Evolutionary conservation across 2,113 vertebrate species (phyloP), one percentile per base, ranked within the genome.

Genomic region (Oryzias curvinotus): DNA sequence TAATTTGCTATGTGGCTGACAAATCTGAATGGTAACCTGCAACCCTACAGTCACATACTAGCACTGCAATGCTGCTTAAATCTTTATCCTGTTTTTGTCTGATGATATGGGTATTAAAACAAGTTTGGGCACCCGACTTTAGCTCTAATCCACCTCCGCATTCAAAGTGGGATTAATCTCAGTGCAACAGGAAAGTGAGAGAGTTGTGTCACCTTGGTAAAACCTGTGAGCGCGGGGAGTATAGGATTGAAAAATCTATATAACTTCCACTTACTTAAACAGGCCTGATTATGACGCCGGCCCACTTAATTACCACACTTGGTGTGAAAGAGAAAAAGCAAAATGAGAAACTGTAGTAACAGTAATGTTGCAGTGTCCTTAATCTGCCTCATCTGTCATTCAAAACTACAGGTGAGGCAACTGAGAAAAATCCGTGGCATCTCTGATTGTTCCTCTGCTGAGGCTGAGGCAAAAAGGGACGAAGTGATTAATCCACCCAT

Each of bases 21-120:
- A 89, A 89, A 90, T 90, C 88, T 88, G 79, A 82, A 75, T 73
- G 52, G 81, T 77, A 83, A 87, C 77, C 84, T 65, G 59, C 73
- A 84, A 86, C 84, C 81, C 83, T 77, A 82, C 70, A 76, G 81
- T 77, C 73, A 62, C 71, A 71, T 85, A 68, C 71, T 55, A 70
- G 64, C 73, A 41, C 54, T 57, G 75, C 72, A 52, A 67, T 70
- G 75, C 71, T 71, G 69, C 87, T 84, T 78, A 83, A 87, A 88
- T 84, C 87, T 83, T 88, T 87, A 90, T 89, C 86, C 85, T 77
- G 76, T 83, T 85, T 86, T 85, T 85, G 83, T 86, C 81, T 88
- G 86, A 85, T 73, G 87, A 88, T 87, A 83, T 69, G 80, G 87
- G 88, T 80, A 88, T 90, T 88, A 88, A 86, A 88, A 90, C 87